Evolutionary conservation across 2,888 invertebrate species (phyloP).

Genomic region (Thalpophila matura): DNA sequence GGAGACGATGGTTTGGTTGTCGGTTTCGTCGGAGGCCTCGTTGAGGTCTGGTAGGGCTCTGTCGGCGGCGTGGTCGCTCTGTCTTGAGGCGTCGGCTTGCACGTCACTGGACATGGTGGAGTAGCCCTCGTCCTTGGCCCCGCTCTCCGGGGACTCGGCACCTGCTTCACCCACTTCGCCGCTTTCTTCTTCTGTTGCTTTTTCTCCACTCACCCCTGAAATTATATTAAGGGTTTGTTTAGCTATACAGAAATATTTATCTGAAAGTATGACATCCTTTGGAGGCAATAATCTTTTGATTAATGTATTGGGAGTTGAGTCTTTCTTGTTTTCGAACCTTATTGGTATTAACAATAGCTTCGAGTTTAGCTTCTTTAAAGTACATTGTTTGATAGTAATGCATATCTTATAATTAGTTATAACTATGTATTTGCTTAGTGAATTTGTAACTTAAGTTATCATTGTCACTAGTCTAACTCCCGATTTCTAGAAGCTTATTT

Average conservation of each 20-base stretch:
- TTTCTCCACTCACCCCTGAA: slow-evolving; percentile 79
- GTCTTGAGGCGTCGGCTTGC: slow-evolving; percentile 93
- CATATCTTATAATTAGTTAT: no score
- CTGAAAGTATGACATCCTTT: not conserved
- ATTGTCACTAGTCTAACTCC: no score
- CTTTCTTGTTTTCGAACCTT: no score
- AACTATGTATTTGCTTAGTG: no score
- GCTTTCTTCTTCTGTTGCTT: slow-evolving; percentile 83
- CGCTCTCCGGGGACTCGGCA: slow-evolving; percentile 94
- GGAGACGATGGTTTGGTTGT: slow-evolving; percentile 90
- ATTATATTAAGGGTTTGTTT: slow-evolving; percentile 27
- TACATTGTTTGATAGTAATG: no score
- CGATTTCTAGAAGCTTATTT: no score
- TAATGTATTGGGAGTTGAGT: no score
- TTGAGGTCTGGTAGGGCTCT: slow-evolving; percentile 93
- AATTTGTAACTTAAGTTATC: no score
- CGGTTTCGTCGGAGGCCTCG: slow-evolving; percentile 94
- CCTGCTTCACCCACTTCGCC: slow-evolving; percentile 92
- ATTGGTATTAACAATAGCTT: no score
- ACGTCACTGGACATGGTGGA: slow-evolving; percentile 96
- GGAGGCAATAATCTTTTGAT: not conserved
- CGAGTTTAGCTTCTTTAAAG: no score
- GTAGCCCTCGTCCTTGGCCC: slow-evolving; percentile 95
- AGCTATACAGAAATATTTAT: not conserved
- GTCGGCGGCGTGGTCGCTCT: slow-evolving; percentile 90